Evolutionary conservation across 2,888 invertebrate species (phyloP), one percentile per base, ranked within the genome.

Genomic region (Caenorhabditis sp.): DNA sequence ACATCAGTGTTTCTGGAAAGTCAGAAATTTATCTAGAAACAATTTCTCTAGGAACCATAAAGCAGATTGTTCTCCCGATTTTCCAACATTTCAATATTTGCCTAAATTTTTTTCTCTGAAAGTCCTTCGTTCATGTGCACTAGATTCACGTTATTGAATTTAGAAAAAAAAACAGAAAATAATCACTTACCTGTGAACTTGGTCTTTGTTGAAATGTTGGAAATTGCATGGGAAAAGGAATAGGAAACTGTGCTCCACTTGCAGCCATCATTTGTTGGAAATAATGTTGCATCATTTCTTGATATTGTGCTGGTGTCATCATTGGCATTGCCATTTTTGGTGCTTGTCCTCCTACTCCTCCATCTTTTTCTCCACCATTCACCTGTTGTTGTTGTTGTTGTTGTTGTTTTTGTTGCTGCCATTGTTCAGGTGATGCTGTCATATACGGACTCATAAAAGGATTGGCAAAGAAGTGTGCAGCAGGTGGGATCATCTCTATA

Each of bases 231-330:
- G 81, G 81, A 53, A 80, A 80, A 1, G 75, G 78, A 50, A 80
- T 77, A 0, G 72, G 72, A 54, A 70, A 76, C 56, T 79, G 79
- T 20, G 75, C 73, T 38, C 70, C 73, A 43, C 65, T 60, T 57
- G 78, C 80, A 14, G 76, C 72, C 78, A 80, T 80, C 80, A 81
- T 81, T 63, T 82, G 82, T 70, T 83, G 83, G 67, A 87, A 78
- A 73, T 87, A 87, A 58, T 86, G 84, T 70, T 86, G 85, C 84
- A 87, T 85, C 79, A 87, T 82, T 60, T 87, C 84, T 67, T 86
- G 86, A 67, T 87, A 87, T 49, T 86, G 84, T 25, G 77, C 78
- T 8, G 86, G 86, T 1, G 85, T 83, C 59, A 84, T 83, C 20
- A 68, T 79, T 76, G 61, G 78, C 72, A 31, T 75, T 61, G 59